Evolutionary conservation across 2,113 vertebrate species (phyloP), one percentile per base, ranked within the genome.

Genomic region (Gymnocephalus cernua): DNA sequence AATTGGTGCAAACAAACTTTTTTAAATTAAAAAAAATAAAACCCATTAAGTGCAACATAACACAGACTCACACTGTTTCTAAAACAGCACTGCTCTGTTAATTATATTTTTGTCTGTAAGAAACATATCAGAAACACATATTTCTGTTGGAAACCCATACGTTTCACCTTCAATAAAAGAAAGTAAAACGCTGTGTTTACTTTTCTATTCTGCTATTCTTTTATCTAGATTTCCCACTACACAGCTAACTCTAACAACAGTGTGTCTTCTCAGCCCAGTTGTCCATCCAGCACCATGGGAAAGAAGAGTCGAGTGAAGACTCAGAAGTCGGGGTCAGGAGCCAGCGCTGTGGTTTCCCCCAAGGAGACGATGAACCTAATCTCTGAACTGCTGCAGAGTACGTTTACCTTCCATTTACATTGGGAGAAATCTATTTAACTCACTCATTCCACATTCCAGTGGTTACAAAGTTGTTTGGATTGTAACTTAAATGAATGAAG

Each of bases 261-360:
- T 75, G 1, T 89, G 19, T 71, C 51, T 27, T 25, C 16, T 61
- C 92, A 50, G 92, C 88, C 27, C 80, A 95, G 95, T 86, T 85
- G 59, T 76, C 79, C 56, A 69, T 66, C 77, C 63, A 78, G 83
- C 91, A 96, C 94, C 93, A 99, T 99, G 98, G 98, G 98, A 89
- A 99, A 99, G 94, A 99, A 99, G 94, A 99, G 98, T 94, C 89
- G 98, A 92, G 97, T 99, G 0, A 99, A 99, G 96, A 99, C 96
- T 54, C 98, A 99, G 94, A 99, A 97, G 93, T 98, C 97, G 0
- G 96, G 98, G 65, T 96, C 96, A 57, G 97, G 97, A 83, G 96
- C 97, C 75, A 87, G 95, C 9, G 93, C 97, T 0, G 94, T 94
- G 13, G 95, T 96, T 67, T 96, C 97, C 58, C 96, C 97, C 0